A percentile compares a stretch with the other conserved stretches of the same genome.
Evolutionary conservation across 2,113 vertebrate genomes (phyloP).

Genomic region (Takifugu bimaculatus): DNA sequence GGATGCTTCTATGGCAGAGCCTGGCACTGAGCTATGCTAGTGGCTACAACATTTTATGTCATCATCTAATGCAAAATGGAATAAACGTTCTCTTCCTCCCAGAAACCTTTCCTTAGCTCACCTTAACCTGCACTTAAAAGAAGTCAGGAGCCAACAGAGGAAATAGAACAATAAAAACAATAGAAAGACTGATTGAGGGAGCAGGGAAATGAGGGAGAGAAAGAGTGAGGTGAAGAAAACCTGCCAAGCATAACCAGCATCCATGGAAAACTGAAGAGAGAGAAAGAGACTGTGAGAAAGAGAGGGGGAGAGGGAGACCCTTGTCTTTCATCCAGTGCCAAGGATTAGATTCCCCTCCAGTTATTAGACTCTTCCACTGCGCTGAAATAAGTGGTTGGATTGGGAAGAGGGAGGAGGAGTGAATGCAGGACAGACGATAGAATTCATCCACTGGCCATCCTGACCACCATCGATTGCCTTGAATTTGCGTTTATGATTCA

Average conservation of each 20-base stretch:
- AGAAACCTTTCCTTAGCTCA: slow-evolving; percentile 28
- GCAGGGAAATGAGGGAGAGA: slow-evolving; percentile 41
- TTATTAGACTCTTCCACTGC: slow-evolving; percentile 78
- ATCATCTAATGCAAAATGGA: not conserved
- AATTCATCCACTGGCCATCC: slow-evolving; percentile 47
- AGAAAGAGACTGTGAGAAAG: slow-evolving; percentile 68
- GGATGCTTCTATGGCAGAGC: no score
- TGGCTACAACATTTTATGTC: not conserved
- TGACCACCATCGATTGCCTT: slow-evolving; percentile 11
- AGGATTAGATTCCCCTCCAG: slow-evolving; percentile 78
- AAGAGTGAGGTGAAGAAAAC: slow-evolving; percentile 56
- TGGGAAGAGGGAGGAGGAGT: slow-evolving; percentile 11
- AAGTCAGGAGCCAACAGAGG: slow-evolving; percentile 11
- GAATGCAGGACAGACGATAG: slow-evolving; percentile 25
- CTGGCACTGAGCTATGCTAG: no score
- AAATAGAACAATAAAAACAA: slow-evolving; percentile 12
- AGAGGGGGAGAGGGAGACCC: slow-evolving; percentile 66
- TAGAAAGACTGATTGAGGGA: slow-evolving; percentile 39
- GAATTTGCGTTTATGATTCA: slow-evolving; percentile 42
- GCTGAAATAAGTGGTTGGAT: slow-evolving; percentile 68
- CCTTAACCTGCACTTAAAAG: slow-evolving; percentile 30
- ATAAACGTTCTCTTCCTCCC: not conserved
- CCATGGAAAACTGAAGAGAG: slow-evolving; percentile 60
- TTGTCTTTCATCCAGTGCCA: slow-evolving; percentile 77
- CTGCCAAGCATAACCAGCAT: slow-evolving; percentile 72